Base-by-base conservation (phyloP, 2,888 invertebrate species). In the Eupeodes latifasciatus region DNA sequence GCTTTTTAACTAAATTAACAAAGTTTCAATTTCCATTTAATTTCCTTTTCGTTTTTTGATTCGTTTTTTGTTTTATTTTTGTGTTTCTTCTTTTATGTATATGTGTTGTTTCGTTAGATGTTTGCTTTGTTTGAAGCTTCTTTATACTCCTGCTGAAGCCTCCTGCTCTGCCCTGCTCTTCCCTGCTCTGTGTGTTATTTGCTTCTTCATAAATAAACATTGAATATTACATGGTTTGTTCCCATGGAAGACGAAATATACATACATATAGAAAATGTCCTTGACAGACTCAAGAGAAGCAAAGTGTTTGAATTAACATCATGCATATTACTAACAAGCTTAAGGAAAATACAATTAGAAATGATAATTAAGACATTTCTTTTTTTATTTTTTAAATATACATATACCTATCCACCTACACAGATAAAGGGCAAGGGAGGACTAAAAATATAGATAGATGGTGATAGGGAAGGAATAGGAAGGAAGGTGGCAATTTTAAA, bases 1-100 rank as follows among this genome's bases (percentile, higher is more conserved):
- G 76, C 53, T 81, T 81, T 72, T 85, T 85, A 74, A 76, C 76
- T 61, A 77, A 81, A 81, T 85, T 85, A 85, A 85, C 77, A 85
- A 85, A 85, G 81, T 85, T 85, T 85, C 81, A 85, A 85, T 81
- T 85, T 81, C 72, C 77, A 85, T 85, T 85, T 85, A 81, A 81
- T 85, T 85, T 85, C 66, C 59, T 66, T 69, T 66, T 49, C 5
- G 1, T 47, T 57, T 72, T 27, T 27, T 27, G 27, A 27, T 27
- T 27, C 27, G 16, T 16, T 64, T 64, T 6, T 27, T 47, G 27
- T 59, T 57, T 57, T 55, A 4, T 40, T 53, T 36, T 53, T n/a
- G 1, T 11, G n/a, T 53, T 55, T 16, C 57, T 44, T 71, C 7
- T 55, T 40, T 44, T 62, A 5, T n/a, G n/a, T n/a, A n/a, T 49